Evolutionary conservation across 2,113 vertebrate species (phyloP).

Genomic region (Xenotilapia leptura): DNA sequence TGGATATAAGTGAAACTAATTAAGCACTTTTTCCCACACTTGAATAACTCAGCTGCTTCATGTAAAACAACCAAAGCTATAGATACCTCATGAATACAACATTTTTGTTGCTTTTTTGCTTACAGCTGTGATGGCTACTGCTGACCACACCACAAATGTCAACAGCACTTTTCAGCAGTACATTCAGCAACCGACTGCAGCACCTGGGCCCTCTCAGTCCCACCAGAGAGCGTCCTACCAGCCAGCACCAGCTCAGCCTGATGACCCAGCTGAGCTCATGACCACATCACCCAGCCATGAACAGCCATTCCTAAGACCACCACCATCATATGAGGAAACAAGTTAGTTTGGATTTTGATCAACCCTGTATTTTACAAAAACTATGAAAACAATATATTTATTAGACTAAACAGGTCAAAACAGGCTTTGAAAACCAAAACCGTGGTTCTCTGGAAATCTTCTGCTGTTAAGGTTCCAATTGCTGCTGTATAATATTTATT

Average conservation of each 20-base stretch:
- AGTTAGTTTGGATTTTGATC: constrained; percentile 42
- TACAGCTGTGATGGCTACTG: constrained; percentile 77
- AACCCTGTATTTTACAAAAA: neutral
- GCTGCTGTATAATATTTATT: neutral
- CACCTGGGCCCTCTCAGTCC: constrained; percentile 26
- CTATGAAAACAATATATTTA: neutral
- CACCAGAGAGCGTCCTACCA: constrained; percentile 77
- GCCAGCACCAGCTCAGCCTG: constrained; percentile 72
- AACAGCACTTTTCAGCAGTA: constrained; percentile 60
- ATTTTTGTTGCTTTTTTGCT: neutral
- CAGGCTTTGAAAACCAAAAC: neutral
- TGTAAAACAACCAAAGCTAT: neutral
- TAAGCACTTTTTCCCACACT: neutral
- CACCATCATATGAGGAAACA: constrained; percentile 83
- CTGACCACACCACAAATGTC: constrained; percentile 73
- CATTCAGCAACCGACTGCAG: constrained; percentile 63
- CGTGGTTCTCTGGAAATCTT: neutral
- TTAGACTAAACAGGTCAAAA: neutral
- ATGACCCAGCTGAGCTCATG: constrained; percentile 22
- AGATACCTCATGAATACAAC: neutral
- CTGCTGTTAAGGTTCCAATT: neutral
- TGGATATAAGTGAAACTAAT: neutral
- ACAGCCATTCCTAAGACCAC: constrained; percentile 71
- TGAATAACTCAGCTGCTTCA: neutral
- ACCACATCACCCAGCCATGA: constrained; percentile 53